Base-by-base conservation (phyloP, 2,797 vertebrate genomes). In the Malacoctenus gilli region DNA sequence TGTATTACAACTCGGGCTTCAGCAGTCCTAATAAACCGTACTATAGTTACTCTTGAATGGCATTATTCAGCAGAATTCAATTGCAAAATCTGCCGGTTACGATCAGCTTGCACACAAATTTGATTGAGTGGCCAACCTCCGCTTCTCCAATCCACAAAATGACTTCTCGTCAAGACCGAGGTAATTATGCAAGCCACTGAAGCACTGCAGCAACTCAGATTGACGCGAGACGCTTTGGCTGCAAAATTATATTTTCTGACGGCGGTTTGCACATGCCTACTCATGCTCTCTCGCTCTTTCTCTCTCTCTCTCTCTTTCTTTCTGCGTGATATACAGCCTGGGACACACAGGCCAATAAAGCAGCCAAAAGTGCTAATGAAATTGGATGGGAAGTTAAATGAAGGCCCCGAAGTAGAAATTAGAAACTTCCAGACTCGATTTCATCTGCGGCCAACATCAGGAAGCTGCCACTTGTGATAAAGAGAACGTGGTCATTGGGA, bases 241-340 rank as follows among this genome's bases (percentile, higher is more conserved):
- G 80, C 72, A 82, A 79, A 80, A 79, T 72, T 16, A 72, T 82
- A 82, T 82, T 85, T 83, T 84, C 78, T 80, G 84, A 85, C 66
- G 31, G 72, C 76, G 74, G 75, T 65, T 85, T 84, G 79, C 77
- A 81, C 77, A 75, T 84, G 77, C 76, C 81, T 80, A 84, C 85
- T 90, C 77, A 79, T 73, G 66, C 74, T 65, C 71, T 71, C 38
- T 67, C 71, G 48, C 68, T 71, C 38, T 65, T 69, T 48, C n/a
- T n/a, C n/a, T n/a, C 74, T 65, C 71, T 71, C 38, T 67, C 71
- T 50, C 68, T 71, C 38, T 65, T 69, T 48, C n/a, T n/a, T n/a
- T n/a, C 68, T 7, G 42, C 34, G 67, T 87, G 84, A 89, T 85
- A 68, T 87, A 87, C 47, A 34, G 57, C 62, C 42, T 15, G 28